These are phyloP conservation scores for Stenoptilia bipunctidactyla DNA, from an alignment of 2,888 invertebrate species.

Conservation along the genomic window DNA sequence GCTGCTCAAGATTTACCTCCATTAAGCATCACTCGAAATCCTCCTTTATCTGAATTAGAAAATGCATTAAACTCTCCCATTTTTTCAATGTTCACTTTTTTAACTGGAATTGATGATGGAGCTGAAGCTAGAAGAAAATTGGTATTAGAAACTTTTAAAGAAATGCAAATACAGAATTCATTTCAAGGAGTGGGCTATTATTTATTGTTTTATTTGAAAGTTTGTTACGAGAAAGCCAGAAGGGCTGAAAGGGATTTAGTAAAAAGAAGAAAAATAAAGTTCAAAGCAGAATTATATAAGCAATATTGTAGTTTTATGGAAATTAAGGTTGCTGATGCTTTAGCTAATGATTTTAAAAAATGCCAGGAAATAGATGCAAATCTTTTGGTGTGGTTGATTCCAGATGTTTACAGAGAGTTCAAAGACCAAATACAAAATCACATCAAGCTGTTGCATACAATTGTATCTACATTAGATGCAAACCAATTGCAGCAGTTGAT, in stretches of 20 bases:
- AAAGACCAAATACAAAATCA: slow-evolving; percentile 90
- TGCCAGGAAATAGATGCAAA: slow-evolving; percentile 92
- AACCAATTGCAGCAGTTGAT: slow-evolving; percentile 91
- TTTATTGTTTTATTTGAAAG: slow-evolving; percentile 91
- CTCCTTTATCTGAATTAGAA: slow-evolving; percentile 70
- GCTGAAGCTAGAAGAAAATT: slow-evolving; percentile 85
- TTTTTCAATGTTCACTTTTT: slow-evolving; percentile 88
- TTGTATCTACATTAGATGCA: slow-evolving; percentile 92
- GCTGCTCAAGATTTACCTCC: slow-evolving; percentile 64
- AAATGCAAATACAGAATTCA: slow-evolving; percentile 76
- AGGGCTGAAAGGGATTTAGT: slow-evolving; percentile 55
- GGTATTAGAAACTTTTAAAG: slow-evolving; percentile 82
- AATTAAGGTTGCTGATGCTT: slow-evolving; percentile 78
- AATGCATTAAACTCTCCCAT: slow-evolving; percentile 82
- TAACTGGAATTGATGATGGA: slow-evolving; percentile 76
- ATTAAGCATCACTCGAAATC: slow-evolving; percentile 57
- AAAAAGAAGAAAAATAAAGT: slow-evolving; percentile 73
- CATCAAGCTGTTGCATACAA: slow-evolving; percentile 86
- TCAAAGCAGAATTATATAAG: slow-evolving; percentile 89
- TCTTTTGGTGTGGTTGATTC: slow-evolving; percentile 92
- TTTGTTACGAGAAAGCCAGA: slow-evolving; percentile 70
- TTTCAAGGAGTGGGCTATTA: slow-evolving; percentile 86
- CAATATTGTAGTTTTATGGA: slow-evolving; percentile 88
- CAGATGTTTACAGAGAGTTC: slow-evolving; percentile 93
- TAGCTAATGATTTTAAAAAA: slow-evolving; percentile 86